Base-by-base conservation (phyloP, 2,888 invertebrate genomes). In the Caenorhabditis japonica region DNA sequence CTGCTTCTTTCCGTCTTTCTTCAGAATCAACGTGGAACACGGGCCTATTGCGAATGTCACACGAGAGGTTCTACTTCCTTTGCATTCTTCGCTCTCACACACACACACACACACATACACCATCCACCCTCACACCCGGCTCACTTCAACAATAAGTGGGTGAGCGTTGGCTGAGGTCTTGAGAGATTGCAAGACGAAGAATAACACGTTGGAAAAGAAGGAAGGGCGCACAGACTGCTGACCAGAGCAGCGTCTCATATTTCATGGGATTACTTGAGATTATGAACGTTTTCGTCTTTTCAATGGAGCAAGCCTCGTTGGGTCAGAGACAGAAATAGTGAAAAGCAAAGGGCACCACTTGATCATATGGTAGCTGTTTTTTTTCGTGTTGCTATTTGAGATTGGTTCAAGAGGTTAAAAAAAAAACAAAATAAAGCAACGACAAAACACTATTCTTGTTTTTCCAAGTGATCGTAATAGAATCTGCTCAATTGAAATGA, bases 251-350 rank as follows among this genome's bases (percentile, higher is more conserved):
- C 47, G 33, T 44, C 47, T 69, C 58, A 47, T 62, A 69, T 74
- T 69, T 68, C 73, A n/a, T 53, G 21, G 56, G 74, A 69, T 74
- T 64, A 69, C 69, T 46, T 55, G 59, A 55, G 69, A 49, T 68
- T 61, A 59, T 43, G 52, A 58, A 52, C 55, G 58, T 49, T 39
- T 47, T 21, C 5, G 43, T n/a, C n/a, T n/a, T n/a, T n/a, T n/a
- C n/a, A 27, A 43, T 34, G 17, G 36, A 44, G 56, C 39, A 15
- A 58, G 27, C 27, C 33, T 27, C 15, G 47, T 27, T 10, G 51
- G 15, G 19, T 25, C 34, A 41, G 8, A 30, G 41, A n/a, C n/a
- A n/a, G 23, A 33, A 27, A 49, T 41, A 64, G 55, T 55, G 53
- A 46, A 46, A 44, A 41, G 33, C 13, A 38, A 33, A 49, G 19